Evolutionary conservation across 2,888 invertebrate genomes (phyloP), one percentile per base, ranked within the genome.

Genomic region (Diogma glabrata): DNA sequence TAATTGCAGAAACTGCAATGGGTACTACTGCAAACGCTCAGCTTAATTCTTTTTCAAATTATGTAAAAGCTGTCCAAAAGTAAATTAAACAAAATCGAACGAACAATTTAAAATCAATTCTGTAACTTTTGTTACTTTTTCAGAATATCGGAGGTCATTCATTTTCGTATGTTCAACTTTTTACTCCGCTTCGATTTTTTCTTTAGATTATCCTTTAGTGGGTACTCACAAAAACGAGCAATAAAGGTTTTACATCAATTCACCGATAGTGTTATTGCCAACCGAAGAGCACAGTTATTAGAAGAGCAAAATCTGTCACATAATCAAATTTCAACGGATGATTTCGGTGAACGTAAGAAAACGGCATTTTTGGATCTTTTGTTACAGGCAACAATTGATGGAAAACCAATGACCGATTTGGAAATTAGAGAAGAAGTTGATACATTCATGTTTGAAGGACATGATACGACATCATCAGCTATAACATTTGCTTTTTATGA

Each of bases 361-460:
- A n/a, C n/a, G 23, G 23, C 43, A 7, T 43, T 43, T 43, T 22
- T 43, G 43, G 43, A 43, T 22, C 23, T 43, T 14, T 22, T 43
- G 43, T 22, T 43, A 22, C 22, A 43, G 3, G 43, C 43, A 43
- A 43, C 43, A 7, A 23, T 43, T 3, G 22, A 43, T 22, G 22
- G 43, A 14, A 43, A 43, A 12, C 43, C 43, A 43, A 14, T 43
- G 22, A 14, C 22, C 3, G n/a, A 20, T 2, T 22, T 14, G 6
- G 43, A 43, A 3, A 43, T 43, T 14, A 20, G 43, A 2, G 43
- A 43, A 43, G 43, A 43, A 43, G 43, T 43, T 3, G 43, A 43
- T 43, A 43, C 43, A 1, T 43, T 43, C 23, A 43, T 43, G 43
- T 43, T 43, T 43, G 43, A 43, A 43, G 43, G 43, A 2, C 43